These are phyloP conservation scores for Brenthis ino DNA, from an alignment of 2,888 invertebrate species.

Conservation along the genomic window DNA sequence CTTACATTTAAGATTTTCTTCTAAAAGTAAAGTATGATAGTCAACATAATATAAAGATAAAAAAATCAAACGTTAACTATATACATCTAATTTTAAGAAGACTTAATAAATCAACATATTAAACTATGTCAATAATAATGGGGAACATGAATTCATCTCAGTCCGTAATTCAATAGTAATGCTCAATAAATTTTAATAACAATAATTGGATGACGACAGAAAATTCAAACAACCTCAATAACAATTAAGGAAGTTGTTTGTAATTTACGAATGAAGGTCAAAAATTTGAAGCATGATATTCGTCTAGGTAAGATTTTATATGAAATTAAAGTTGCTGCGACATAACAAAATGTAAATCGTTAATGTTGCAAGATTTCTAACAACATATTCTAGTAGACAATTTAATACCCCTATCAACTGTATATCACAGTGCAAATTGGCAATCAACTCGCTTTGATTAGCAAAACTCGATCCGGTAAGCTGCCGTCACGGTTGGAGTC, in stretches of 20 bases:
- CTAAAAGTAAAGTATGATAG: no score
- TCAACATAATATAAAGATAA: no score
- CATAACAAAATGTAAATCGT: constrained; percentile 12
- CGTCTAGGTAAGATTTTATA: not conserved
- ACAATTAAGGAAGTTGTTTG: constrained; percentile 41
- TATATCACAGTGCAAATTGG: constrained; percentile 69
- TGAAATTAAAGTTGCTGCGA: constrained; percentile 2
- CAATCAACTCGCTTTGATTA: constrained; percentile 70
- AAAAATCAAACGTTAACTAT: not conserved
- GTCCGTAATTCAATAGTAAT: constrained; percentile 62
- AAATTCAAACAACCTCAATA: constrained; percentile 47
- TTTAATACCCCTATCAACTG: constrained; percentile 58
- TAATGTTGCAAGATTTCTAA: constrained; percentile 14
- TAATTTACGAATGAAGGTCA: constrained; percentile 17
- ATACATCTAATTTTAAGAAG: not conserved
- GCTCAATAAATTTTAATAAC: constrained; percentile 67
- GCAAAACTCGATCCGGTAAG: constrained; percentile 46
- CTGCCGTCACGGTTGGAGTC: constrained; percentile 46
- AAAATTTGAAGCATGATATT: not conserved
- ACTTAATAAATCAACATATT: constrained; percentile 66
- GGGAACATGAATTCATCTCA: constrained; percentile 52
- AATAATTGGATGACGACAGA: constrained; percentile 60
- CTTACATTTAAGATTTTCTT: no score
- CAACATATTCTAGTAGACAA: constrained; percentile 43
- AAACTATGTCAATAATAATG: constrained; percentile 61